Conservation (phyloP, 2,113 vertebrate species). For the human region DNA sequence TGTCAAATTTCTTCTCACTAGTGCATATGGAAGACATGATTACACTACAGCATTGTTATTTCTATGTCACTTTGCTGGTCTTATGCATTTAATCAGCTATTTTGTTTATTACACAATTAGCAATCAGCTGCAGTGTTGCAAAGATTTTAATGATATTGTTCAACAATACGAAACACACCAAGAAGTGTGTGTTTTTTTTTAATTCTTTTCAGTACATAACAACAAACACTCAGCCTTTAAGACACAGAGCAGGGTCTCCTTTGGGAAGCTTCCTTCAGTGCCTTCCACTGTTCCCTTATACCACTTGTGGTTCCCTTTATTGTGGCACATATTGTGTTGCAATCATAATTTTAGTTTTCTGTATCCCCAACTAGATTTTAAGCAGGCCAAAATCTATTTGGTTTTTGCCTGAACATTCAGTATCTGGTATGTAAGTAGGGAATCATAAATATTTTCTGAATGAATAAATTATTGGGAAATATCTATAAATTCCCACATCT, state of each 20-base stretch:
- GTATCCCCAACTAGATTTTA: neutral
- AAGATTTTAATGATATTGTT: constrained; percentile 59
- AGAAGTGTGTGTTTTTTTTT: constrained; percentile 1
- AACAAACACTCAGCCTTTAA: neutral
- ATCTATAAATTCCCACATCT: neutral
- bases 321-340: neutral
- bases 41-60: neutral
- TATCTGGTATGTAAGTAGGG: neutral
- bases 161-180: constrained; percentile 25
- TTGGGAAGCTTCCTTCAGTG: neutral
- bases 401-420: constrained; percentile 19
- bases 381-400: neutral
- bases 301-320: neutral
- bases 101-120: constrained; percentile 38
- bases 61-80: neutral
- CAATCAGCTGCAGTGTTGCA: constrained; percentile 8
- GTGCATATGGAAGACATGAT: constrained; percentile 4
- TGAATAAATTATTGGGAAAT: constrained; percentile 15
- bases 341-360: constrained; percentile 35
- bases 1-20: constrained; percentile 64
- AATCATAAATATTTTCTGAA: constrained; percentile 22
- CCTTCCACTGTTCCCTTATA: neutral
- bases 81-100: neutral
- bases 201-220: neutral
- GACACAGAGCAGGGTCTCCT: neutral